These are phyloP conservation scores for Anguilla pacifica DNA, from an alignment of 2,797 vertebrate species.

Conservation along the genomic window DNA sequence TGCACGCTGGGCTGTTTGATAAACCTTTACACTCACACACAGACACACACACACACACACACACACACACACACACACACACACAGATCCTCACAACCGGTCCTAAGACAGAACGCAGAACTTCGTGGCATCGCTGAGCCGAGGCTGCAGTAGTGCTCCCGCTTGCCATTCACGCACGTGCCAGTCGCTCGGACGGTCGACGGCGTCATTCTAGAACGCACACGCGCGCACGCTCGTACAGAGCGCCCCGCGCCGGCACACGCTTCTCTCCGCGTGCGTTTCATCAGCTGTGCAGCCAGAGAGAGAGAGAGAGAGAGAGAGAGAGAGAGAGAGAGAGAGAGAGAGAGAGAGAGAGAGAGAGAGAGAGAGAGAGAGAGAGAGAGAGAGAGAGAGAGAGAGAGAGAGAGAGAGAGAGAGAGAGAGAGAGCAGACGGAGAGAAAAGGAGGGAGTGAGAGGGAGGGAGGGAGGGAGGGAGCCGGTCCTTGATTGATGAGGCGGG, in stretches of 20 bases:
- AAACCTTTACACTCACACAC: too few species aligned
- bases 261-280: neutral
- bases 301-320: constrained; percentile 20
- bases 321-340: too few species aligned
- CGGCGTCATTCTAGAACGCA: neutral
- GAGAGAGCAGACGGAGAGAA: constrained; percentile 18
- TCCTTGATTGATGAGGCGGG: constrained; percentile 81
- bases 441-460: constrained; percentile 68
- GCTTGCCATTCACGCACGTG: neutral
- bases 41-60: neutral
- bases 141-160: neutral
- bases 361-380: neutral
- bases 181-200: neutral
- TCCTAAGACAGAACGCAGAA: neutral
- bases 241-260: neutral
- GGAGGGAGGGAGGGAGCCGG: constrained; percentile 28
- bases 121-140: neutral
- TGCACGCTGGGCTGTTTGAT: neutral
- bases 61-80: neutral
- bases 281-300: constrained; percentile 14
- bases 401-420: too few species aligned
- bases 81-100: neutral
- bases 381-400: too few species aligned
- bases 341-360: too few species aligned
- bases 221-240: neutral